Percentiles rank a stretch among this genome's conserved stretches.
Evolutionary conservation across 2,888 invertebrate species (phyloP).

Genomic region (Dioctria rufipes): DNA sequence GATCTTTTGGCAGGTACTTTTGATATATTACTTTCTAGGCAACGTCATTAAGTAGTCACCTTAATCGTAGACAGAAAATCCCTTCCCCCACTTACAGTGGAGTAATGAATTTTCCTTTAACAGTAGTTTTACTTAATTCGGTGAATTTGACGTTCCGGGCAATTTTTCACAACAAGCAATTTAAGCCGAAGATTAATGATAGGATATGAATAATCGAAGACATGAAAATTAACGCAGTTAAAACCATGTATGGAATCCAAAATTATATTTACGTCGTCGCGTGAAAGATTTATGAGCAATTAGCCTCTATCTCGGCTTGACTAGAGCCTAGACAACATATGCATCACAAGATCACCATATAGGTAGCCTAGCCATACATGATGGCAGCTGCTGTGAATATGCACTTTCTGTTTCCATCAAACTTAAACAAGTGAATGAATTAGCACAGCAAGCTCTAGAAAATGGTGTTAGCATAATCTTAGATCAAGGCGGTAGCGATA

Average conservation of each 20-base stretch:
- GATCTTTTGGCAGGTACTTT: too few relatives aligned
- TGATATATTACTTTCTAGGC: too few relatives aligned
- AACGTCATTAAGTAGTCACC: too few relatives aligned
- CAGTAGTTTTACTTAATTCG: too few relatives aligned
- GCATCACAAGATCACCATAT: neutral
- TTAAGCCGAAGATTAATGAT: conserved; percentile 14
- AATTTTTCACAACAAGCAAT: too few relatives aligned
- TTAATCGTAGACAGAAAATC: too few relatives aligned
- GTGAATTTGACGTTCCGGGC: too few relatives aligned
- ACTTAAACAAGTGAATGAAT: conserved; percentile 27
- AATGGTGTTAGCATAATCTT: neutral
- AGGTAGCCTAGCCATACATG: neutral
- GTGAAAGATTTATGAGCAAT: conserved; percentile 41
- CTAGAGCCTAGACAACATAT: neutral
- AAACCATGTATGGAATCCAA: conserved; percentile 26
- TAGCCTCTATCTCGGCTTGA: conserved; percentile 31
- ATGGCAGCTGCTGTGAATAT: conserved; percentile 20
- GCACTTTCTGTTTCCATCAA: conserved; percentile 11
- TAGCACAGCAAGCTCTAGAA: neutral
- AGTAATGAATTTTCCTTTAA: too few relatives aligned
- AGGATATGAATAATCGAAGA: conserved; percentile 29
- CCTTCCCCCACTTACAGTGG: too few relatives aligned
- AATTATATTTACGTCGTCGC: conserved; percentile 38
- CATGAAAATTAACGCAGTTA: conserved; percentile 35
- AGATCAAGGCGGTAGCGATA: conserved; percentile 12